Evolutionary conservation across 1,140 invertebrate species (phyloP), one percentile per base, ranked within the genome.

Genomic region (Adoxophyes honmai): DNA sequence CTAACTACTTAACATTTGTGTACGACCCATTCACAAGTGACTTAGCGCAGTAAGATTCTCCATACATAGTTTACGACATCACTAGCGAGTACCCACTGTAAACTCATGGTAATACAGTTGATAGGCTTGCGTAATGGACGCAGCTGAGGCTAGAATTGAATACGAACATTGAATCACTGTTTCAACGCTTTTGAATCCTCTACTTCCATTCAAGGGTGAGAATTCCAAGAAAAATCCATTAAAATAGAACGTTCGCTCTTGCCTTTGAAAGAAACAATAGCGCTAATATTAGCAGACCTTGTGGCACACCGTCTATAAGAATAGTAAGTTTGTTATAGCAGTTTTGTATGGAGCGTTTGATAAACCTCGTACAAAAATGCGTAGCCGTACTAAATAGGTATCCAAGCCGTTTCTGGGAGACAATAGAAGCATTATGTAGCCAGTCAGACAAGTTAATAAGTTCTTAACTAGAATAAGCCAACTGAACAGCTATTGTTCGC

Each of bases 401-500:
- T 28, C 21, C 21, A 28, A 28, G 6, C 21, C 6, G 21, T 28
- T 28, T 28, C 21, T 28, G 21, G 21, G 21, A 48, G 21, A 48
- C 42, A 48, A 48, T 48, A 28, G 42, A 28, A 10, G 42, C 21
- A 48, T 33, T 48, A 48, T 48, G 42, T 33, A 28, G 42, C 21
- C 21, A 48, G 42, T 33, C 54, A 56, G 16, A 52, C 52, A 57
- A 62, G 51, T 52, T 55, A 58, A 62, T 62, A 62, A 62, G 51
- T 61, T 51, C 51, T 62, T 55, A 57, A 51, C 55, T 55, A 55
- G 28, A 39, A 34, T 56, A 62, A 62, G 51, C 54, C 57, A 56
- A 55, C 51, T 44, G 51, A 56, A 62, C 14, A 33, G 38, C 51
- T 33, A 62, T 62, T 62, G 60, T 62, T 57, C 13, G 13, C 21